Evolutionary conservation across 2,113 vertebrate species (phyloP).

Genomic region (Zosterops hypoxanthus): DNA sequence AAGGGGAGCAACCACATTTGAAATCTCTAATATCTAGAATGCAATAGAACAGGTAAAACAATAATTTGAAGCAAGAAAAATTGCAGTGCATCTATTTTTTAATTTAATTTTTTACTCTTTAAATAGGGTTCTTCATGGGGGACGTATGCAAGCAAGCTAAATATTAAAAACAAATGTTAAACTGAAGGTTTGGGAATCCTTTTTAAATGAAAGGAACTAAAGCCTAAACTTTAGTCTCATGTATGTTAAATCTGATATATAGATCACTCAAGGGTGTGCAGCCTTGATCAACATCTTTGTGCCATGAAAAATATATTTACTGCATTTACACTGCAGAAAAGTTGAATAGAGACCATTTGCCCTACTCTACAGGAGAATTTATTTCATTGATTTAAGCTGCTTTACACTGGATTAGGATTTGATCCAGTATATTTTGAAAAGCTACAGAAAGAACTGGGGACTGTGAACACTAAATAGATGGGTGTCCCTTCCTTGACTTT

Average conservation of each 20-base stretch:
- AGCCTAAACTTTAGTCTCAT: not conserved
- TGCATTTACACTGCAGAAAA: not conserved
- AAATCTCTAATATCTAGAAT: not conserved
- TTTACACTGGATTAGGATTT: not conserved
- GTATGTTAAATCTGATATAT: not conserved
- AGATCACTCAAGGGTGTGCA: not conserved
- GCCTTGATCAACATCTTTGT: not conserved
- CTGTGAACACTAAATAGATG: not conserved
- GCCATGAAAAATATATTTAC: not conserved
- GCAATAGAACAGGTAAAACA: not conserved
- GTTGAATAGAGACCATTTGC: not conserved
- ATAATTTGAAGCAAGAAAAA: not conserved
- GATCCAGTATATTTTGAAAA: not conserved
- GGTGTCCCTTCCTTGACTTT: not conserved
- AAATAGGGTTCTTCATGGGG: not conserved
- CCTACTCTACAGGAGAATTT: not conserved
- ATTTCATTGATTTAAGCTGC: not conserved
- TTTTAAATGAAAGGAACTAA: not conserved
- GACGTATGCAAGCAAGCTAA: not conserved
- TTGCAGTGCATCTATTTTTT: not conserved
- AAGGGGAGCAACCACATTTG: not conserved
- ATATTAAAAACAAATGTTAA: not conserved
- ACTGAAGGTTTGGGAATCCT: not conserved
- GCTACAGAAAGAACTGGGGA: not conserved
- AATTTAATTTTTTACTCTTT: not conserved